phyloP scores from a whole-genome alignment of 2,797 vertebrate genomes.

The Crocidura indochinensis region DNA sequence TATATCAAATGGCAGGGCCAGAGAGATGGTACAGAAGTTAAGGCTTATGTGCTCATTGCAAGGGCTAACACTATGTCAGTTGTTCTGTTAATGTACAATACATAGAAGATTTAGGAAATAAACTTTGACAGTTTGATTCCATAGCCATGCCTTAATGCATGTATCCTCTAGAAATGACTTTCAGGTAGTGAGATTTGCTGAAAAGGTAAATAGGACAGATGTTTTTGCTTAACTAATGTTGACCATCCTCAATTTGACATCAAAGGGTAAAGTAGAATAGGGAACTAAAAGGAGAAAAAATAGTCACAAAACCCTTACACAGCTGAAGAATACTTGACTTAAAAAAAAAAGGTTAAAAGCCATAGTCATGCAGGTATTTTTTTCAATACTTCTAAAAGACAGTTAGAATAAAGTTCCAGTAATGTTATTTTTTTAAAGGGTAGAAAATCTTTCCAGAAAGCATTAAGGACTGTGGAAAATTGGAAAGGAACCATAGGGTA shows the following conservation, averaged over 20 bases:
- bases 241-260: slow-evolving; percentile 22
- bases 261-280: slow-evolving; percentile 29
- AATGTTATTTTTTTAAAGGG: slow-evolving; percentile 67
- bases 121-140: not conserved
- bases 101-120: slow-evolving; percentile 8
- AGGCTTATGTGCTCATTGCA: too few relatives aligned
- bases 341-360: slow-evolving; percentile 45
- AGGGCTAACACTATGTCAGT: not conserved
- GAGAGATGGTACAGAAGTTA: too few relatives aligned
- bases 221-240: slow-evolving; percentile 53
- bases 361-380: slow-evolving; percentile 71
- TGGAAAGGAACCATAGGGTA: not conserved
- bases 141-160: not conserved
- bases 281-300: not conserved
- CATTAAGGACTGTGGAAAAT: not conserved
- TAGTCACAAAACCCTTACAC: not conserved
- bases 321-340: slow-evolving; percentile 54
- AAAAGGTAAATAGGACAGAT: slow-evolving; percentile 45
- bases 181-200: slow-evolving; percentile 27
- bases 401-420: slow-evolving; percentile 49
- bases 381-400: slow-evolving; percentile 61
- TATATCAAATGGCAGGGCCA: too few relatives aligned
- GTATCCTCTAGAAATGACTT: not conserved
- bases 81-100: not conserved
- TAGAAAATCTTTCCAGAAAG: slow-evolving; percentile 31